These are phyloP conservation scores for Balaeniceps rex DNA, from an alignment of 2,113 vertebrate species.

Conservation along the genomic window DNA sequence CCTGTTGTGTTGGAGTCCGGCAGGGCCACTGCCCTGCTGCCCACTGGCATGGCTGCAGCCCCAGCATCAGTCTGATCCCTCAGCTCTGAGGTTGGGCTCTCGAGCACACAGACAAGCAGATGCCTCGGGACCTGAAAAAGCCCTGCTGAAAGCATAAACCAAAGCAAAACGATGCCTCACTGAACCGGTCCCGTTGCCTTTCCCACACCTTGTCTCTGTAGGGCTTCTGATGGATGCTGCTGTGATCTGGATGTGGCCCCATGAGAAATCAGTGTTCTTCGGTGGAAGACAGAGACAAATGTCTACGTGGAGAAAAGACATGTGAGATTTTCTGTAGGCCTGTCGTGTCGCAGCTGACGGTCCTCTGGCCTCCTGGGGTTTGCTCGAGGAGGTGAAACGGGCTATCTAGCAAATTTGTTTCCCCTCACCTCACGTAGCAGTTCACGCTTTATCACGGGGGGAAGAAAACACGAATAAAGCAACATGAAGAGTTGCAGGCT, in stretches of 20 bases:
- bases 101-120: background rate
- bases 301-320: background rate
- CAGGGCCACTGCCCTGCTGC: accelerated
- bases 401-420: background rate
- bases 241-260: background rate
- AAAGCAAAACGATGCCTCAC: background rate
- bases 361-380: background rate
- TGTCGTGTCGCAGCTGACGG: background rate
- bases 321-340: background rate
- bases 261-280: background rate
- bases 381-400: background rate
- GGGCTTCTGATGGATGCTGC: background rate
- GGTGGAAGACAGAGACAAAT: background rate
- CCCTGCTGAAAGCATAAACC: background rate
- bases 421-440: background rate
- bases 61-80: background rate
- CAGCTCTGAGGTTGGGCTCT: background rate
- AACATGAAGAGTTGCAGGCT: background rate
- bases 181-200: background rate
- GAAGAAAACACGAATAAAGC: background rate
- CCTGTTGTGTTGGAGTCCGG: background rate
- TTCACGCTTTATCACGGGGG: background rate
- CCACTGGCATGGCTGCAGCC: background rate
- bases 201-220: background rate
- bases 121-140: background rate